phyloP scores from a whole-genome alignment of 1,140 invertebrate species.

The Drosophila equinoxialis region DNA sequence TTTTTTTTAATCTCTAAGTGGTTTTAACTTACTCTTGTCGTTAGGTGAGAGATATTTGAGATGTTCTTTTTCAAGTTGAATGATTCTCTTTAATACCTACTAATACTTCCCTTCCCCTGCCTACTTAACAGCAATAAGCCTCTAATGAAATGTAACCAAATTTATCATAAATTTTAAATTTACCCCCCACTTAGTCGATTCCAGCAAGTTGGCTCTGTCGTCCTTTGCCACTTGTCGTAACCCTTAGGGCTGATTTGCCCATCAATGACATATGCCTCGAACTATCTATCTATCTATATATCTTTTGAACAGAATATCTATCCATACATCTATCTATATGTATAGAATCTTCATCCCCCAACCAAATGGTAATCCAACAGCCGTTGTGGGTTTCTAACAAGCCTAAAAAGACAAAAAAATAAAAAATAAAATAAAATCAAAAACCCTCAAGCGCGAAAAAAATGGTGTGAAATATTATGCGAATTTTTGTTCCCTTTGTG shows the following conservation, averaged over 20 bases:
- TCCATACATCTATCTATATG: slow-evolving; percentile 23
- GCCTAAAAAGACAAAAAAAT: slow-evolving; percentile 45
- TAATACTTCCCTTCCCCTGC: no score
- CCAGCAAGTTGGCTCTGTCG: no score
- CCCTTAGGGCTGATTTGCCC: slow-evolving; percentile 36
- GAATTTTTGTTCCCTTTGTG: slow-evolving; percentile 47
- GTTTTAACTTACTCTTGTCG: no score
- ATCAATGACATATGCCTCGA: slow-evolving; percentile 60
- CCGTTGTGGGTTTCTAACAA: slow-evolving; percentile 51
- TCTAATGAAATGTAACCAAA: slow-evolving; percentile 25
- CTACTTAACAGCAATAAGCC: slow-evolving; percentile 8
- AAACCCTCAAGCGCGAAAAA: slow-evolving; percentile 42
- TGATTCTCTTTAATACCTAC: no score
- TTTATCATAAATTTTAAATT: slow-evolving; percentile 33
- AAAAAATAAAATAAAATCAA: slow-evolving; percentile 35
- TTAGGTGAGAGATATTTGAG: no score
- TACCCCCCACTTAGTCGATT: background rate
- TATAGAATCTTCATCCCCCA: background rate
- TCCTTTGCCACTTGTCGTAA: slow-evolving; percentile 15
- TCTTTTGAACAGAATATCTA: background rate
- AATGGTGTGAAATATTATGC: slow-evolving; percentile 80
- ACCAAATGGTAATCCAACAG: slow-evolving; percentile 23
- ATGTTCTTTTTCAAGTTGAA: no score
- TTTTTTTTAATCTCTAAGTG: no score
- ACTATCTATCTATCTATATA: slow-evolving; percentile 32